Percentiles rank a stretch among this genome's conserved stretches.
Conservation (phyloP, 92 coral and sea anemone species). For the Epizoanthus fatuus region DNA sequence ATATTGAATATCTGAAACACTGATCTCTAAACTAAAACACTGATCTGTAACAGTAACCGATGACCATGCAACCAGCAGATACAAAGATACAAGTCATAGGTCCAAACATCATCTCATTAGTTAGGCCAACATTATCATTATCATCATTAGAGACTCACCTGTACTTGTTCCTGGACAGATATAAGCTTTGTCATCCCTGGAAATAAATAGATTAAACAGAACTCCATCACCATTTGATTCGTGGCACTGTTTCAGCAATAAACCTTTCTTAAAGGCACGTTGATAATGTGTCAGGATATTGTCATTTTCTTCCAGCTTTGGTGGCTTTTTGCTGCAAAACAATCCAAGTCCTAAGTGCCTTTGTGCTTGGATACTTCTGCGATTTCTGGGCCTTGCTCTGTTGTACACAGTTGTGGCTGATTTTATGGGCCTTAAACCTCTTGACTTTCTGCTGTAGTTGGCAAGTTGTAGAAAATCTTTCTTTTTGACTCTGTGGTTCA, state of each 20-base stretch:
- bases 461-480: background rate
- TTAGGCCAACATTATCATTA: background rate
- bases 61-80: too few species aligned
- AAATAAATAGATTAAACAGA: conserved; percentile 30
- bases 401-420: conserved; percentile 4
- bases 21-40: too few species aligned
- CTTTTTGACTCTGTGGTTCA: conserved; percentile 36
- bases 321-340: conserved; percentile 8
- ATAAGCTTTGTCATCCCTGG: conserved; percentile 52
- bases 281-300: conserved; percentile 8
- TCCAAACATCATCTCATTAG: too few species aligned
- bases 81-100: too few species aligned
- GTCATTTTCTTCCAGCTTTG: conserved; percentile 7
- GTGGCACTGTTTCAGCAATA: conserved; percentile 7
- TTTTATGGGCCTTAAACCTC: background rate
- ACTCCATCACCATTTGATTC: conserved; percentile 36
- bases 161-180: conserved; percentile 37
- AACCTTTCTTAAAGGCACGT: background rate
- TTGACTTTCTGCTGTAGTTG: conserved; percentile 9
- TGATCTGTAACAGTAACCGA: too few species aligned
- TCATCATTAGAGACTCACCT: background rate
- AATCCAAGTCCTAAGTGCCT: background rate
- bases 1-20: too few species aligned
- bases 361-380: background rate
- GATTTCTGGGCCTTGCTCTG: background rate